Conservation (phyloP, 92 coral and sea anemone species). For the Porites evermanni region DNA sequence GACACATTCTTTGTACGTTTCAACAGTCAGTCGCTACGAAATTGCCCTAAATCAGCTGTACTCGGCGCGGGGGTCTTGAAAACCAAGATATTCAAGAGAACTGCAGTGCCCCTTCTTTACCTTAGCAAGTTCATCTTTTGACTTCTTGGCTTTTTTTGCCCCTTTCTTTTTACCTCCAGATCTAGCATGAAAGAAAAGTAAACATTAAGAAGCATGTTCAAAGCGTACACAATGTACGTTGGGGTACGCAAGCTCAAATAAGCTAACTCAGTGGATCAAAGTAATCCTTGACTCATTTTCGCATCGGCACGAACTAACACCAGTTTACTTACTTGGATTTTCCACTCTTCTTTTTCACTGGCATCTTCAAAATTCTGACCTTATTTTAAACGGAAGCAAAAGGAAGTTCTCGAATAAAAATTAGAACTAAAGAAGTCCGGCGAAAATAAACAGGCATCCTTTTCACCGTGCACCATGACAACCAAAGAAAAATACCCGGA, state of each 20-base stretch:
- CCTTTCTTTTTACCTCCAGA: slow-evolving; percentile 82
- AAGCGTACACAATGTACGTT: too few species aligned
- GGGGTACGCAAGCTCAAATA: background rate
- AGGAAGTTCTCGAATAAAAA: too few species aligned
- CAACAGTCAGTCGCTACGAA: too few species aligned
- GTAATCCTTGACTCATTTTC: background rate
- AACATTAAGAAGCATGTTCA: background rate
- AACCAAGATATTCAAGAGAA: too few species aligned
- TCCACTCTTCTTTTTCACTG: slow-evolving; percentile 70
- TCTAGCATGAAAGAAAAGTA: slow-evolving; percentile 18
- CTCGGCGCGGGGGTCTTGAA: too few species aligned
- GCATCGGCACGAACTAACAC: background rate
- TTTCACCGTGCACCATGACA: too few species aligned
- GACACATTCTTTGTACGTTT: too few species aligned
- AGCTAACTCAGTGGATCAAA: background rate
- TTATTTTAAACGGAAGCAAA: background rate
- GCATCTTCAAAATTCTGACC: slow-evolving; percentile 37
- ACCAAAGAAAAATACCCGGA: too few species aligned
- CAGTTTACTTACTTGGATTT: slow-evolving; percentile 36
- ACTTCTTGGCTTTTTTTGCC: slow-evolving; percentile 85
- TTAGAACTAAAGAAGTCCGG: background rate
- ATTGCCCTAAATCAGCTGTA: too few species aligned
- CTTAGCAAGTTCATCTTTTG: slow-evolving; percentile 95
- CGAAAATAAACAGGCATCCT: background rate
- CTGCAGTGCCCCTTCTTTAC: slow-evolving; percentile 27